phyloP scores from a whole-genome alignment of 2,888 invertebrate species.

The Serripes groenlandicus region DNA sequence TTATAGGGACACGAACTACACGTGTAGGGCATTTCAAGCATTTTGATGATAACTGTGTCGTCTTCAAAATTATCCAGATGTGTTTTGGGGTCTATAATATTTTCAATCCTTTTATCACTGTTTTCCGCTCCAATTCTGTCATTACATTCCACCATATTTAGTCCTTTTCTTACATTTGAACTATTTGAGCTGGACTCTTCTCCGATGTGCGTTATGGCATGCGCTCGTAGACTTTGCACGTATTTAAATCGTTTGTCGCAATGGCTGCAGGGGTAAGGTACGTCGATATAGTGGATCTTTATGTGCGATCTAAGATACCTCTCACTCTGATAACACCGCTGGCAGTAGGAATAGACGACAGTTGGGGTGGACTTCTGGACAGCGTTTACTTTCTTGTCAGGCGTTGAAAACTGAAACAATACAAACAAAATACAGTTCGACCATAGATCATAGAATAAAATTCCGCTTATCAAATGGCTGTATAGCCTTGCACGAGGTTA shows the following conservation, averaged over 20 bases:
- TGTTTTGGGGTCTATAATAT: not conserved
- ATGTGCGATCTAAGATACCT: constrained; percentile 35
- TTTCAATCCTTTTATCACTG: not conserved
- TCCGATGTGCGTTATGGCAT: constrained; percentile 45
- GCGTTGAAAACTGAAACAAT: constrained; percentile 20
- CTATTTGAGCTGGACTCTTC: constrained; percentile 13
- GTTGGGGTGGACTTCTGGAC: not conserved
- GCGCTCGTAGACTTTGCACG: constrained; percentile 38
- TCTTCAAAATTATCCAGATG: not conserved
- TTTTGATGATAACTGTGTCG: not conserved
- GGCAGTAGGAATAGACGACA: constrained; percentile 27
- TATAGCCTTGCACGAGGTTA: too few species aligned
- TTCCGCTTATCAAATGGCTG: too few species aligned
- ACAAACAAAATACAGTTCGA: too few species aligned
- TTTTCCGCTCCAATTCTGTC: not conserved
- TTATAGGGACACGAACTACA: constrained; percentile 50
- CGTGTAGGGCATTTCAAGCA: constrained; percentile 24
- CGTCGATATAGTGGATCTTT: constrained; percentile 40
- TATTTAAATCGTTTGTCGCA: constrained; percentile 55
- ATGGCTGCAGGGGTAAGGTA: constrained; percentile 31
- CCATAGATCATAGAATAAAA: too few species aligned
- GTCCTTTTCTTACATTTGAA: not conserved
- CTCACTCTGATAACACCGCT: constrained; percentile 37
- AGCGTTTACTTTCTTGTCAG: not conserved
- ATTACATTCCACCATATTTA: constrained; percentile 10